Evolutionary conservation across 2,113 vertebrate species (phyloP).

Genomic region (Phoxinus phoxinus): DNA sequence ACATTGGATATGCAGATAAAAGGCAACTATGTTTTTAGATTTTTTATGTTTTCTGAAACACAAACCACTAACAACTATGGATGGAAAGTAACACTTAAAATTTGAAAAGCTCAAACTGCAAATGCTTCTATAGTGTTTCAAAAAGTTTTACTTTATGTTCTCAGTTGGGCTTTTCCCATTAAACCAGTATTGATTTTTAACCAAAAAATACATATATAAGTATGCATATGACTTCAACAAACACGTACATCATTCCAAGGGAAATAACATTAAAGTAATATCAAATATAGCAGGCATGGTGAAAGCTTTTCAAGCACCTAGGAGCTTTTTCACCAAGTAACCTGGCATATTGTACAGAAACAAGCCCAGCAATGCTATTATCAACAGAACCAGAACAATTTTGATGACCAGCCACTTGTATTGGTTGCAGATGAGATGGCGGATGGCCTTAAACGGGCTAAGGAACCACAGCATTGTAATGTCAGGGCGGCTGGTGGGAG

Average conservation of each 20-base stretch:
- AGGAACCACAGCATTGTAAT: slow-evolving; percentile 93
- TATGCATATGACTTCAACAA: slow-evolving; percentile 2
- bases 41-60: background rate
- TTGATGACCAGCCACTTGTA: slow-evolving; percentile 95
- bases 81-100: background rate
- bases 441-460: slow-evolving; percentile 88
- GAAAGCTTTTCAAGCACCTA: slow-evolving; percentile 72
- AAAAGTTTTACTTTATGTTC: too few relatives aligned
- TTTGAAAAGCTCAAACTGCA: background rate
- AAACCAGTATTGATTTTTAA: background rate
- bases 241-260: background rate
- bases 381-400: slow-evolving; percentile 84
- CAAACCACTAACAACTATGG: background rate
- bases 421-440: slow-evolving; percentile 88
- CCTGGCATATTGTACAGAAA: slow-evolving; percentile 95
- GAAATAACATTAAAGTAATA: background rate
- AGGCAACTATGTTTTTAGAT: background rate
- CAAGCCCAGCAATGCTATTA: slow-evolving; percentile 83
- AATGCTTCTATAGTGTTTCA: background rate
- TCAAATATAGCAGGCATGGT: background rate
- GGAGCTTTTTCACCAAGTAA: slow-evolving; percentile 95
- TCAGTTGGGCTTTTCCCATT: background rate
- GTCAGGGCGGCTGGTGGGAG: slow-evolving; percentile 84
- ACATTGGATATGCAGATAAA: background rate
- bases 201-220: background rate